Evolutionary conservation across 2,888 invertebrate genomes (phyloP).

Genomic region (Pristionchus maxplancki): DNA sequence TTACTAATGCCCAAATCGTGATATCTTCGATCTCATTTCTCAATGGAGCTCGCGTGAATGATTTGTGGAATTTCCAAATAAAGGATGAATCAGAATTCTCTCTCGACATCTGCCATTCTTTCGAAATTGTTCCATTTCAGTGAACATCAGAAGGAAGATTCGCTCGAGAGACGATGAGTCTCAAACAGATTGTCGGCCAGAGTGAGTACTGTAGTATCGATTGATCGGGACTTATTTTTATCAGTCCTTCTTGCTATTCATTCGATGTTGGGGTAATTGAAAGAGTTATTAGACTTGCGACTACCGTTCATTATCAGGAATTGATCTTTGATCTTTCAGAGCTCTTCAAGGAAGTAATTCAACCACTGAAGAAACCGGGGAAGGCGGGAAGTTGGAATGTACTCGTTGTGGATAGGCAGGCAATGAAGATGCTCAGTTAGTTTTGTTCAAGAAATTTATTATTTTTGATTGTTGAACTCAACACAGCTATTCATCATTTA

Average conservation of each 20-base stretch:
- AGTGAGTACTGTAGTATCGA: conserved; percentile 65
- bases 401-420: conserved; percentile 93
- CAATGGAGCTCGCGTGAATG: conserved; percentile 1
- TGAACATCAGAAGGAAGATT: not conserved
- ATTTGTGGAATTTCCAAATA: not conserved
- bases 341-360: conserved; percentile 98
- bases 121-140: not conserved
- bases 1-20: not conserved
- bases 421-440: conserved; percentile 84
- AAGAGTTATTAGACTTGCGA: no score
- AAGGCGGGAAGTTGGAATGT: conserved; percentile 90
- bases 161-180: conserved; percentile 65
- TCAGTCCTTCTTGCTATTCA: no score
- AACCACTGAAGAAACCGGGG: conserved; percentile 85
- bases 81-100: not conserved
- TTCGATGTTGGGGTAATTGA: no score
- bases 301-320: not conserved
- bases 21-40: not conserved
- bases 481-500: no score
- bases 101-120: not conserved
- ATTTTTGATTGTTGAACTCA: no score
- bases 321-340: conserved; percentile 82
- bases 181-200: conserved; percentile 76
- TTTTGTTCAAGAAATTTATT: no score
- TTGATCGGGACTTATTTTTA: no score